Evolutionary conservation across 2,888 invertebrate species (phyloP), one percentile per base, ranked within the genome.

Genomic region (Galerucella calmariensis): DNA sequence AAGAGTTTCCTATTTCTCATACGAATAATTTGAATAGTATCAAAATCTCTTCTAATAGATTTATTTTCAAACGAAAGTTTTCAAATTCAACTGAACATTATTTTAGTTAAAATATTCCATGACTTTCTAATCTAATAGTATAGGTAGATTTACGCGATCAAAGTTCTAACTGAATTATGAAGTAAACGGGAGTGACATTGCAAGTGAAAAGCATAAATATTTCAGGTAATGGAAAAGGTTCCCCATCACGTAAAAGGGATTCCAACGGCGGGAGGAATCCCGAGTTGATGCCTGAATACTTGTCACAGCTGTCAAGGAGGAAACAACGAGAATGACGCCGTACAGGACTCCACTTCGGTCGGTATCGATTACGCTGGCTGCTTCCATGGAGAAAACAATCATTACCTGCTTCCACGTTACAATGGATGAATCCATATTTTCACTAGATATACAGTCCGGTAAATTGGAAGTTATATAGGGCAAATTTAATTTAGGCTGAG

Each of bases 161-260:
- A 65, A 59, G 67, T 68, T 73, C 66, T 66, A 74, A 68, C 72
- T 75, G 72, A 78, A 78, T 78, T 76, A 78, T 77, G 72, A 76
- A 79, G 70, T 74, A 70, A 72, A 65, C 73, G 61, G 61, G 74
- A 77, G 74, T 69, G 79, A 76, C 78, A 76, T 77, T 76, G 78
- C 74, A 78, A 77, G 78, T 75, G 81, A 79, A 80, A 79, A 78
- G 78, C 78, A 80, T 81, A 79, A 81, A 81, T 81, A 79, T 79
- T 81, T 77, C 78, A 81, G 76, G 80, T 80, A 79, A 81, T 81
- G 79, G 78, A 79, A 79, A 80, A 78, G 79, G 78, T 75, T 75
- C 71, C 77, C 56, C 72, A 65, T 65, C 77, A 77, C 77, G 74
- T 73, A 78, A 56, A 78, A 75, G 75, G 78, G 77, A 76, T 77